These are phyloP conservation scores for Oryzias javanicus DNA, from an alignment of 2,113 vertebrate species.

Conservation along the genomic window DNA sequence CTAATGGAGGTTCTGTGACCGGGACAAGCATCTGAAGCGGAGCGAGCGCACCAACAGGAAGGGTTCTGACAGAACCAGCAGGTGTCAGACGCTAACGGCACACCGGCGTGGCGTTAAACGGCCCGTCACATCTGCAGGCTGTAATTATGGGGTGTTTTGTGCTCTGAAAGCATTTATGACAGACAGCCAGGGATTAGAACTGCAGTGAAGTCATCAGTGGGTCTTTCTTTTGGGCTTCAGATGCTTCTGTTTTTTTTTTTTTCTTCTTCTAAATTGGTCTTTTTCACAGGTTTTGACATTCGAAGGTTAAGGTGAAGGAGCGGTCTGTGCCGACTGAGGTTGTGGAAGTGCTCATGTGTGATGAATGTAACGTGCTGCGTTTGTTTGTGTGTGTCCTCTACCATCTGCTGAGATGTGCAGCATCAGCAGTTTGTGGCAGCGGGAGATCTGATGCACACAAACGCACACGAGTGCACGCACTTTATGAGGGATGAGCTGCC, in stretches of 20 bases:
- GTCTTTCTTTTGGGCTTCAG: neutral
- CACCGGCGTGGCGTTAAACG: slow-evolving; percentile 33
- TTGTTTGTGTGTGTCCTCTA: neutral
- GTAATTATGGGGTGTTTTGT: slow-evolving; percentile 11
- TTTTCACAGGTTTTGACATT: no score
- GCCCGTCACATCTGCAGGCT: slow-evolving; percentile 26
- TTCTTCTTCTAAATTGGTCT: no score
- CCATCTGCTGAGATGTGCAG: slow-evolving; percentile 40
- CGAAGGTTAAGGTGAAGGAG: no score
- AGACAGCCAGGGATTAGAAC: neutral
- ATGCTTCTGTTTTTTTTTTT: no score
- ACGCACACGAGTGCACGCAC: slow-evolving; percentile 4
- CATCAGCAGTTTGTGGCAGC: slow-evolving; percentile 23
- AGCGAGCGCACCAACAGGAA: neutral
- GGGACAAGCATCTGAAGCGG: no score
- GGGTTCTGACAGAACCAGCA: neutral
- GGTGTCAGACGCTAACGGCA: neutral
- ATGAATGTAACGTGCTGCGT: slow-evolving; percentile 4
- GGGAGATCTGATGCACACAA: neutral
- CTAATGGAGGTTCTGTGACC: no score
- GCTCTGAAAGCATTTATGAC: neutral
- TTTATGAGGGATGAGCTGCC: no score
- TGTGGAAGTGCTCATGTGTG: no score
- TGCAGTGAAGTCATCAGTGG: neutral
- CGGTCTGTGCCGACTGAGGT: no score